A percentile compares a stretch with the other conserved stretches of the same genome.
phyloP scores from a whole-genome alignment of 1,140 invertebrate species.

The Cotesia typhae region DNA sequence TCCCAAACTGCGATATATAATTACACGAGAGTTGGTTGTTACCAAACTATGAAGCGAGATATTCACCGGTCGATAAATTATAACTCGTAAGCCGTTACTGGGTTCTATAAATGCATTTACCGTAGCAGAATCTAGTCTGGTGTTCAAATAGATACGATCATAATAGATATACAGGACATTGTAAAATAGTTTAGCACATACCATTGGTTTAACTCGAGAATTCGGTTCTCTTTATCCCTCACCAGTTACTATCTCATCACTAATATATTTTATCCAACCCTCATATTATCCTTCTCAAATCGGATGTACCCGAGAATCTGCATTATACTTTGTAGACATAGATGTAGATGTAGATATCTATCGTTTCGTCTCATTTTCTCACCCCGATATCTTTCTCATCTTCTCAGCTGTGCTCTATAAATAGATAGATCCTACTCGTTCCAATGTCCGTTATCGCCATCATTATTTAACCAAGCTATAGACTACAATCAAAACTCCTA shows the following conservation, averaged over 20 bases:
- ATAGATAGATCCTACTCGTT: constrained; percentile 25
- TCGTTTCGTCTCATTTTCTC: constrained; percentile 36
- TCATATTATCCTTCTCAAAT: too few species aligned
- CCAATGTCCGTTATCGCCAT: constrained; percentile 34
- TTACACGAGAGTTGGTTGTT: constrained; percentile 38
- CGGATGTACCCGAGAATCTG: background rate
- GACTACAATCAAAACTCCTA: too few species aligned
- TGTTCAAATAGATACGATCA: constrained; percentile 50
- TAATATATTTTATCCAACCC: too few species aligned
- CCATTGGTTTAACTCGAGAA: constrained; percentile 37
- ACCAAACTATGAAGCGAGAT: constrained; percentile 58
- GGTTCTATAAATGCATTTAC: too few species aligned
- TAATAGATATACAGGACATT: constrained; percentile 42
- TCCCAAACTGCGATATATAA: background rate
- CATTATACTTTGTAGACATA: background rate
- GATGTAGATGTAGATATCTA: background rate
- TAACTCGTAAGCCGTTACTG: constrained; percentile 37
- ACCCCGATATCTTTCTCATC: constrained; percentile 14
- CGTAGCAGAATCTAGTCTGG: too few species aligned
- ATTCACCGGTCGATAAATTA: constrained; percentile 52
- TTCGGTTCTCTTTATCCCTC: constrained; percentile 31
- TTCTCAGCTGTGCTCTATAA: background rate
- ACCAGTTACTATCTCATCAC: constrained; percentile 29
- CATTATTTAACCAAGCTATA: constrained; percentile 27
- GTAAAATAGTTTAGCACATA: constrained; percentile 58